Evolutionary conservation across 2,113 vertebrate genomes (phyloP), one percentile per base, ranked within the genome.

Genomic region (Pseudorasbora parva): DNA sequence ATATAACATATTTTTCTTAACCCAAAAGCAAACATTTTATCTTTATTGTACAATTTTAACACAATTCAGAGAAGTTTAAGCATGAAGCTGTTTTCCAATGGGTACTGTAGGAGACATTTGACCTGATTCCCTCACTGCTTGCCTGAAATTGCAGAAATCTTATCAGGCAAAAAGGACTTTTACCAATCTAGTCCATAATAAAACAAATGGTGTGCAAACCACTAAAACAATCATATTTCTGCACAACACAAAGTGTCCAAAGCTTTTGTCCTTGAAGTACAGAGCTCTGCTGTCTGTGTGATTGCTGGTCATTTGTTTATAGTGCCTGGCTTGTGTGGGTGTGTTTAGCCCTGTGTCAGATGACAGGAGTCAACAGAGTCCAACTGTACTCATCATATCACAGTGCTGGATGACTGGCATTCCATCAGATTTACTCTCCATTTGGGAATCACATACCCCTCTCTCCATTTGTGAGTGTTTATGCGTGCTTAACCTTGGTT

Each of bases 401-500:
- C 8, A 77, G 41, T 66, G 57, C 10, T 64, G 17, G 41, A 79
- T 66, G 59, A 47, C 57, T 49, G 60, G 23, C 23, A 66, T 66
- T 64, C 45, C 17, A 27, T 27, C 43, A 72, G 43, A 33, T 21
- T 62, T 49, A 30, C 5, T 56, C 64, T 15, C 37, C 59, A 79
- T 64, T 49, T 45, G 21, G 30, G 4, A n/a, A 74, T 64, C n/a
- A 23, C 33, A 47, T 79, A 25, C 9, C 41, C 60, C 14, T 57
- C 12, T 19, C 21, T 21, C 49, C 17, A 37, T 57, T 14, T 43
- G 51, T 43, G 15, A 47, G 49, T 68, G 49, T 74, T 49, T 45
- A 30, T 60, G 43, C 54, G 45, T 72, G 59, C 72, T 56, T 17
- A 33, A 98, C 98, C 97, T 99, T 99, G 0, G 98, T 99, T 81